phyloP scores from a whole-genome alignment of 2,113 vertebrate genomes.

The Triplophysa dalaica region DNA sequence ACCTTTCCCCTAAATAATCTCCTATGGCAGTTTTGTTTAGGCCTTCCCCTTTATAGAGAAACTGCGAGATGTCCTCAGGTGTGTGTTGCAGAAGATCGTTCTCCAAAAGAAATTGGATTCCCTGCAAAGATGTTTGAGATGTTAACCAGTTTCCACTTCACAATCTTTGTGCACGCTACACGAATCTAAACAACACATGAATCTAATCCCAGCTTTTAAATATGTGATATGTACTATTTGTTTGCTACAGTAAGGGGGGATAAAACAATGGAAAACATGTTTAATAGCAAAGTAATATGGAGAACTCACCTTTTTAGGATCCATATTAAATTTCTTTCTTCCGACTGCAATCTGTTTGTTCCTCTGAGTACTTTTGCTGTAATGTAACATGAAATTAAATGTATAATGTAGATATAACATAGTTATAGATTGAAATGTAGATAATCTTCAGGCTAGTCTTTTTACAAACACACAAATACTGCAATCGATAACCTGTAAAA shows the following conservation, averaged over 20 bases:
- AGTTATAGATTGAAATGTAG: too few species aligned
- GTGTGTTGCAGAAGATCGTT: conserved; percentile 96
- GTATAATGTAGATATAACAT: not conserved
- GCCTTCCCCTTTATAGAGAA: conserved; percentile 97
- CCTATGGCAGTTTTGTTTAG: conserved; percentile 98
- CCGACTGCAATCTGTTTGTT: conserved; percentile 98
- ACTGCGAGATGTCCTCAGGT: conserved; percentile 94
- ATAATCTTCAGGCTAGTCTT: too few species aligned
- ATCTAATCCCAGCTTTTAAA: not conserved
- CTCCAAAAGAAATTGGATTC: conserved; percentile 96
- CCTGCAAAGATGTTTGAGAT: conserved; percentile 68
- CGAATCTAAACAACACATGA: not conserved
- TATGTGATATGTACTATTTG: not conserved
- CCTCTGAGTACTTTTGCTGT: conserved; percentile 93
- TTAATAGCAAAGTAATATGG: not conserved
- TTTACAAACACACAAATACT: too few species aligned
- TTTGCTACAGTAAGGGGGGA: not conserved
- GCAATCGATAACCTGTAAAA: too few species aligned
- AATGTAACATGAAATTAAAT: not conserved
- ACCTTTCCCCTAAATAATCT: conserved; percentile 97
- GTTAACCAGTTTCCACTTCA: not conserved
- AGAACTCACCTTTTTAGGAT: conserved; percentile 89
- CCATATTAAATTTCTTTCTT: conserved; percentile 99
- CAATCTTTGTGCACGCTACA: conserved; percentile 3
- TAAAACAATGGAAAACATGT: not conserved